These are phyloP conservation scores for Periphyllus acericola DNA, from an alignment of 2,888 invertebrate genomes.

Conservation along the genomic window DNA sequence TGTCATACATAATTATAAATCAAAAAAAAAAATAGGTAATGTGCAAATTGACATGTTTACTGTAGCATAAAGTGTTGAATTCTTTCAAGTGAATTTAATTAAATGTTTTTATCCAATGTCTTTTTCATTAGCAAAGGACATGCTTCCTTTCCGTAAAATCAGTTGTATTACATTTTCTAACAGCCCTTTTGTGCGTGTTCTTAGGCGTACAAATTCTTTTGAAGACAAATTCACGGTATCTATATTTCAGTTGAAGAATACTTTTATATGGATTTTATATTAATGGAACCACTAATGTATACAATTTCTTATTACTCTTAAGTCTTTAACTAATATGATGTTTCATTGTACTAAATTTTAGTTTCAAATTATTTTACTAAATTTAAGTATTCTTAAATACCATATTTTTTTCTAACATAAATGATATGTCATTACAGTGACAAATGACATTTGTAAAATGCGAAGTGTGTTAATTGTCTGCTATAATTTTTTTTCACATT, in stretches of 20 bases:
- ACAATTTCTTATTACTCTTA: background rate
- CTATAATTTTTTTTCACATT: background rate
- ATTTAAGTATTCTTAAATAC: background rate
- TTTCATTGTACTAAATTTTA: background rate
- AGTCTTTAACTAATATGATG: background rate
- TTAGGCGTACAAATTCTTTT: slow-evolving; percentile 55
- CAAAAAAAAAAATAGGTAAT: background rate
- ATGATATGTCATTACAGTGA: background rate
- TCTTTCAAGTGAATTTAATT: slow-evolving; percentile 1
- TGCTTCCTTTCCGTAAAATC: slow-evolving; percentile 58
- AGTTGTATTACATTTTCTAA: slow-evolving; percentile 57
- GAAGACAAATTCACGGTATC: slow-evolving; percentile 50
- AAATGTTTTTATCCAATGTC: slow-evolving; percentile 12
- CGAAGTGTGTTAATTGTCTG: background rate
- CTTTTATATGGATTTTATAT: no score
- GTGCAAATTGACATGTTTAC: background rate
- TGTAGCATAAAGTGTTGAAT: slow-evolving; percentile 10
- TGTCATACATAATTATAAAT: slow-evolving; percentile 55
- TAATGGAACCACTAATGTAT: background rate
- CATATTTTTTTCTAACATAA: background rate
- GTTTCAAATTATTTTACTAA: background rate
- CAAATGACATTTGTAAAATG: background rate
- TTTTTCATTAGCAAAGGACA: slow-evolving; percentile 28
- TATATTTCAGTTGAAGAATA: background rate
- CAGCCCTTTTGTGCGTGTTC: slow-evolving; percentile 49